These are phyloP conservation scores for Hyposoter didymator DNA, from an alignment of 2,888 invertebrate species.

Conservation along the genomic window DNA sequence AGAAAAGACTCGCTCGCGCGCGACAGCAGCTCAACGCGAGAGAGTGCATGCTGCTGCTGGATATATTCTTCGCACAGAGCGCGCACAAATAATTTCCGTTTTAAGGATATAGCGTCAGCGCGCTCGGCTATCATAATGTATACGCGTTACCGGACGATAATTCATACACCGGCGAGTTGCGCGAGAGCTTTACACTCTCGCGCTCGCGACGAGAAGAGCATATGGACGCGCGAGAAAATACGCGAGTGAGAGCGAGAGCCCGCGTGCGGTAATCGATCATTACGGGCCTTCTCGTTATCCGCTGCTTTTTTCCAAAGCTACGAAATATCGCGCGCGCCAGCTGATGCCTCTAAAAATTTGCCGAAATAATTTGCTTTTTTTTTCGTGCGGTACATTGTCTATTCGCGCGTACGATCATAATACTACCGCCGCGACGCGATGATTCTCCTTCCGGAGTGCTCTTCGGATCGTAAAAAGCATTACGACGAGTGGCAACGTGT, in stretches of 20 bases:
- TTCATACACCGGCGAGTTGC: too few species aligned
- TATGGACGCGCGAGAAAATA: constrained; percentile 18
- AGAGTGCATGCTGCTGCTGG: too few species aligned
- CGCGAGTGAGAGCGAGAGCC: neutral
- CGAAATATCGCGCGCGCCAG: neutral
- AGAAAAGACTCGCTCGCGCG: constrained; percentile 9
- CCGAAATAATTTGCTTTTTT: neutral
- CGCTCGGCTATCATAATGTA: constrained; percentile 21
- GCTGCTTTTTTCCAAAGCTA: neutral
- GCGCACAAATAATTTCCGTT: constrained; percentile 46
- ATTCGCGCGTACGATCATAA: constrained; percentile 14
- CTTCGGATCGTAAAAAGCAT: constrained; percentile 40
- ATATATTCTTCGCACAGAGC: too few species aligned
- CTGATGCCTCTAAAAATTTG: neutral
- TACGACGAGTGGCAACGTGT: constrained; percentile 33
- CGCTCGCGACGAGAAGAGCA: neutral
- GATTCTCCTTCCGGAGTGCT: constrained; percentile 34
- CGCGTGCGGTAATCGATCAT: constrained; percentile 9
- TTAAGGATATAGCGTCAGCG: constrained; percentile 40
- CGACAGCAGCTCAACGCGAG: constrained; percentile 63
- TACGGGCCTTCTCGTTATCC: neutral
- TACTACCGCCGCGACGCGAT: constrained; percentile 9
- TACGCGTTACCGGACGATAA: constrained; percentile 3
- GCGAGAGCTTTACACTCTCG: too few species aligned
- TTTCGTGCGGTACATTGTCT: neutral